Evolutionary conservation across 1,140 invertebrate genomes (phyloP).

Genomic region (Nasonia vitripennis): DNA sequence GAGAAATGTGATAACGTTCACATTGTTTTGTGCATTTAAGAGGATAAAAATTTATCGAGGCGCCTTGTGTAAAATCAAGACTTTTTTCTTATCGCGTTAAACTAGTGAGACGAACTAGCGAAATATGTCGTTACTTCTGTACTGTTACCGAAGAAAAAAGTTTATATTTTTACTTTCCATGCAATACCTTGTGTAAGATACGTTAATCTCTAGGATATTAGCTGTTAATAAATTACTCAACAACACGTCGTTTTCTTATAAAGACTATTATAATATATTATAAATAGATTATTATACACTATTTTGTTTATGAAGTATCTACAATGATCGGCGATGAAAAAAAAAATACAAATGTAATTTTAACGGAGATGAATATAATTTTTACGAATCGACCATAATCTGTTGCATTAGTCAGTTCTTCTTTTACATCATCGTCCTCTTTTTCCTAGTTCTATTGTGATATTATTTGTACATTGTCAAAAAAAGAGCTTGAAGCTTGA

Average conservation of each 20-base stretch:
- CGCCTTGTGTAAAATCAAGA: constrained; percentile 32
- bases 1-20: constrained; percentile 37
- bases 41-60: constrained; percentile 25
- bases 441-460: neutral
- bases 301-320: constrained; percentile 47
- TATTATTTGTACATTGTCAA: constrained; percentile 2
- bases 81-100: constrained; percentile 31
- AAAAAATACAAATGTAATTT: constrained; percentile 41
- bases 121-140: neutral
- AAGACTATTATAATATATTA: constrained; percentile 50
- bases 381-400: constrained; percentile 41
- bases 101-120: constrained; percentile 7
- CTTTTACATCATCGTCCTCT: neutral
- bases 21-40: constrained; percentile 49
- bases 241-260: constrained; percentile 41
- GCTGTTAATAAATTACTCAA: constrained; percentile 43
- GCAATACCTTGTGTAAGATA: constrained; percentile 42
- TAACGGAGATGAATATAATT: constrained; percentile 48
- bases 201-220: constrained; percentile 34
- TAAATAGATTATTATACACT: constrained; percentile 46
- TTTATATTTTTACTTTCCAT: constrained; percentile 32
- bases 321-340: constrained; percentile 36
- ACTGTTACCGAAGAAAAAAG: neutral
- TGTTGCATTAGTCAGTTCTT: constrained; percentile 7
- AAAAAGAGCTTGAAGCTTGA: neutral